Evolutionary conservation across 2,113 vertebrate species (phyloP), one percentile per base, ranked within the genome.

Genomic region (Australoheros scitulus): DNA sequence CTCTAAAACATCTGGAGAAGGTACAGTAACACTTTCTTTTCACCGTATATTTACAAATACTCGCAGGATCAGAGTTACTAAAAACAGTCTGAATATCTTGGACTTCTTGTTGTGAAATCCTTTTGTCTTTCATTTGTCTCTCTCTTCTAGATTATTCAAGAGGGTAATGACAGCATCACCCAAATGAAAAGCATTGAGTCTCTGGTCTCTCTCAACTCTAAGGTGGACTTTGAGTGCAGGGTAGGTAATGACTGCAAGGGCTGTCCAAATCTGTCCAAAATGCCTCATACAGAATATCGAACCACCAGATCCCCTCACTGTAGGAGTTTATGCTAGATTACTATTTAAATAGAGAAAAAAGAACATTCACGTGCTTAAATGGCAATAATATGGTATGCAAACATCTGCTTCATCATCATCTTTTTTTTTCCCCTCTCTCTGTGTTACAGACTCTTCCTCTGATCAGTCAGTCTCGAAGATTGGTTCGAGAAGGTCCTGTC

Each of bases 121-220:
- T 26, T 0, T 26, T 77, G 26, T 65, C 6, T 60, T 43, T 72
- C 5, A 20, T 75, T 74, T 4, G 15, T 68, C 1, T 75, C 32
- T 36, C 29, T 74, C 74, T 87, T 88, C 22, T 61, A 99, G 98
- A 94, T 99, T 75, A 99, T 99, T 89, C 96, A 97, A 76, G 97
- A 99, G 17, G 98, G 98, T 87, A 99, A 99, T 56, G 96, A 96
- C 92, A 99, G 97, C 24, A 98, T 99, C 84, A 95, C 97, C 80
- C 96, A 97, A 52, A 99, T 99, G 98, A 97, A 97, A 72, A 97
- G 95, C 88, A 99, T 98, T 0, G 98, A 99, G 92, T 97, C 98
- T 32, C 94, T 99, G 81, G 97, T 99, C 80, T 95, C 95, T 75
- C 96, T 99, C 74, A 98, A 97, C 89, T 96, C 97, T 79, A 99